Evolutionary conservation across 2,113 vertebrate species (phyloP), one percentile per base, ranked within the genome.

Genomic region (Actinemys pallida): DNA sequence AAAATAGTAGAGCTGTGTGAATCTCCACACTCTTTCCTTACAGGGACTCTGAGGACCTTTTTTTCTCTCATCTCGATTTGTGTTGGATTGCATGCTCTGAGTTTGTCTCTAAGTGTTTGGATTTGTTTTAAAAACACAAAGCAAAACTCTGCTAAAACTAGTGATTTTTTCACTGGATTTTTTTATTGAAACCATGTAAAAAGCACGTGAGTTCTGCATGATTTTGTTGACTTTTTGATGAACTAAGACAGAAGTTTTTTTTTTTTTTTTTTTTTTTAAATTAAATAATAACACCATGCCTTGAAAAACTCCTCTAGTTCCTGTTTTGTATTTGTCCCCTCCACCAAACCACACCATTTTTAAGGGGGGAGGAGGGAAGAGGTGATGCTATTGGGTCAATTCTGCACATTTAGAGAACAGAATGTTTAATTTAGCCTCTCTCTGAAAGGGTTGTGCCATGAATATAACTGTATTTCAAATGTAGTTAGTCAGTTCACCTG

Each of bases 361-460:
- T 56, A 31, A 90, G 84, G 76, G 94, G 52, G 81, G 86, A 95
- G 72, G 94, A 53, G 78, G 89, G 94, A 89, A 94, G 45, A 45
- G 87, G 95, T 95, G 20, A 20, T 86, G 62, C 29, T 80, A 27
- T 94, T 89, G 86, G 94, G 39, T 35, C 62, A 91, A 24, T 90
- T 69, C 90, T 95, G 20, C 53, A 22, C 53, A 54, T 95, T 96
- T 93, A 87, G 75, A 86, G 90, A 96, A 94, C 94, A 94, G 94
- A 69, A 93, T 94, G 82, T 84, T 91, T 90, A 82, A 88, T 90
- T 93, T 94, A 91, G 81, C 49, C 72, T 53, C 86, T 91, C 83
- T 90, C 53, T 92, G 88, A 81, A 57, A 72, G 82, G 35, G 20
- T 93, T 72, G 4, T 50, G 35, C 57, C 86, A 75, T 62, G 49